These are phyloP conservation scores for Nycticebus coucang DNA, from an alignment of 2,113 vertebrate genomes.

Conservation along the genomic window DNA sequence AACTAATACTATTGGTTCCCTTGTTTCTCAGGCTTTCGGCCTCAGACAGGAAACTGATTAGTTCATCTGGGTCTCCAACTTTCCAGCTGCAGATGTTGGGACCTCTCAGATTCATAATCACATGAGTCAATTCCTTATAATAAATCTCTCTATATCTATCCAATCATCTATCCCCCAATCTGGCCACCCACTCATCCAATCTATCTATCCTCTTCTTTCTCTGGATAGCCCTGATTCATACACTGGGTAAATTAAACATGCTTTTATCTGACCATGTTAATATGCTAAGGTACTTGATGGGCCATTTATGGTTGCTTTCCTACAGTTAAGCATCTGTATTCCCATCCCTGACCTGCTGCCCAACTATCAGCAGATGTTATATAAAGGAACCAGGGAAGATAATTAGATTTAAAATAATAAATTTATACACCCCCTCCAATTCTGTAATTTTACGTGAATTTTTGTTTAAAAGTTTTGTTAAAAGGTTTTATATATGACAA, in stretches of 20 bases:
- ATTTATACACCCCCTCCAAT: background rate
- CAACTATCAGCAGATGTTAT: background rate
- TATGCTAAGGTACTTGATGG: background rate
- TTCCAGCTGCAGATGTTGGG: background rate
- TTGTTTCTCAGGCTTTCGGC: background rate
- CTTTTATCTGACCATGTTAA: background rate
- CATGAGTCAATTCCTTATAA: background rate
- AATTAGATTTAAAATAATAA: background rate
- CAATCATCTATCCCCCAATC: background rate
- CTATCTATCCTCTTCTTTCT: background rate
- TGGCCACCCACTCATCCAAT: background rate
- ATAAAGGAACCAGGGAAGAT: background rate
- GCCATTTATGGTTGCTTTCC: background rate
- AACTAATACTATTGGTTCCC: background rate
- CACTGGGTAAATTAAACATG: background rate
- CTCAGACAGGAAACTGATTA: no score
- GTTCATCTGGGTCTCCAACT: background rate
- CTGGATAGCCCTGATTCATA: background rate
- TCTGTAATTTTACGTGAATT: background rate
- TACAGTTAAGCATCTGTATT: background rate
- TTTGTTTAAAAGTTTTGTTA: constrained; percentile 6
- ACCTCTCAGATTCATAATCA: background rate
- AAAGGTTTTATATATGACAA: background rate
- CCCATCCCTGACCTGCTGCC: background rate
- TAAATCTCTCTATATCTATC: background rate